Evolutionary conservation across 2,797 vertebrate species (phyloP), one percentile per base, ranked within the genome.

Genomic region (Neosilurus mollespiculum): DNA sequence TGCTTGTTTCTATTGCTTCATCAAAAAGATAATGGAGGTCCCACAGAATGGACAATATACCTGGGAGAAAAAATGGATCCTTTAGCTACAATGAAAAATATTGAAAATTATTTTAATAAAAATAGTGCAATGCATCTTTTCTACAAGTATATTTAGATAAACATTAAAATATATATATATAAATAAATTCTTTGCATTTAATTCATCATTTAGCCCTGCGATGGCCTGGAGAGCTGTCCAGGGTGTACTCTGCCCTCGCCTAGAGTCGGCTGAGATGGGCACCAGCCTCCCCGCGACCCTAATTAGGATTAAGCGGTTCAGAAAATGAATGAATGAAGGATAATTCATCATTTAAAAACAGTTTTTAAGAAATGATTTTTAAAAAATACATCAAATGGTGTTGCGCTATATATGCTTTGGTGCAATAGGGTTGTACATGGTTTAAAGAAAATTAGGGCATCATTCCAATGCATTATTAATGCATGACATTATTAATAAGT

Each of bases 391-490:
- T 53, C n/a, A 53, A 16, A 12, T 5, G 15, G 8, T 53, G 2
- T 54, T 9, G 24, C 26, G 5, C 15, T 9, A n/a, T 54, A 30
- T 16, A 1, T 37, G 20, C 11, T 59, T 76, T 20, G 26, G 54
- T 76, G 54, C 26, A 59, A 22, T 58, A n/a, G 30, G 30, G 18
- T 58, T 59, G 58, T 16, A 11, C 53, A 22, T 58, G 34, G 72
- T 76, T 75, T 72, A 53, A 24, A 51, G 11, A 51, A 43, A 51
- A 71, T 51, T n/a, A 71, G n/a, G 22, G 7, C 22, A 53, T 53
- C 69, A n/a, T 49, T 73, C n/a, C 51, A 30, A 73, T 11, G 24
- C 16, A 18, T 75, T 30, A 75, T 56, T 75, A 56, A 75, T 75
- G 56, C 16, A 75, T 34, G 10, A 30, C 43, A 43, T 43, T 43